Conservation (phyloP, 2,797 vertebrate species). For the Pangasius larnaudii region DNA sequence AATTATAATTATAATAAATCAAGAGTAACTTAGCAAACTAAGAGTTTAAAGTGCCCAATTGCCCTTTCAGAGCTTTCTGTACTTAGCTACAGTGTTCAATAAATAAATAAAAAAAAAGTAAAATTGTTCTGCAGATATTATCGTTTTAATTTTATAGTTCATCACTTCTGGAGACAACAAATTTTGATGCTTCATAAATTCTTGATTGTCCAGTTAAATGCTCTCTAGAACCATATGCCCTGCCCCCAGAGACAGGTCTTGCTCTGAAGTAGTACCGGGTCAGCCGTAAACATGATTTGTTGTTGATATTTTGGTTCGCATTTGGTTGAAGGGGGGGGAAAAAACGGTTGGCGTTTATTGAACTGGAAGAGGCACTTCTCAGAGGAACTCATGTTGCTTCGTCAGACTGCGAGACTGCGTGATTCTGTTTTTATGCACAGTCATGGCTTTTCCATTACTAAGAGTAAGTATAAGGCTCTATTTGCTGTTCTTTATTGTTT, state of each 20-base stretch:
- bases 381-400: neutral
- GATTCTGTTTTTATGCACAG: neutral
- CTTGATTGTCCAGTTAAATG: neutral
- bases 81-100: neutral
- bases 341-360: neutral
- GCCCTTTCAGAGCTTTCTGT: neutral
- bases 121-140: neutral
- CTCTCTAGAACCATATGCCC: neutral
- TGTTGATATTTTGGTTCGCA: neutral
- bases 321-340: neutral
- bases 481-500: neutral
- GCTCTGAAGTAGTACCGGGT: neutral
- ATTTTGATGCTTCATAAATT: neutral
- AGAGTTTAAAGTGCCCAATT: neutral
- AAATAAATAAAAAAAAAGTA: neutral
- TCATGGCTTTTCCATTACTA: neutral
- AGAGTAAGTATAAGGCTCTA: neutral
- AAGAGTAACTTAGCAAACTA: neutral
- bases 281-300: neutral
- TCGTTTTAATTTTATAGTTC: neutral
- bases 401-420: neutral
- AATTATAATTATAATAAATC: neutral
- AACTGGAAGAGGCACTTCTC: neutral
- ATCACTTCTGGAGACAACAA: neutral
- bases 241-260: neutral